Percentiles rank a stretch among this genome's conserved stretches.
phyloP scores from a whole-genome alignment of 2,113 vertebrate species.

The Anarhynchus alexandrinus region DNA sequence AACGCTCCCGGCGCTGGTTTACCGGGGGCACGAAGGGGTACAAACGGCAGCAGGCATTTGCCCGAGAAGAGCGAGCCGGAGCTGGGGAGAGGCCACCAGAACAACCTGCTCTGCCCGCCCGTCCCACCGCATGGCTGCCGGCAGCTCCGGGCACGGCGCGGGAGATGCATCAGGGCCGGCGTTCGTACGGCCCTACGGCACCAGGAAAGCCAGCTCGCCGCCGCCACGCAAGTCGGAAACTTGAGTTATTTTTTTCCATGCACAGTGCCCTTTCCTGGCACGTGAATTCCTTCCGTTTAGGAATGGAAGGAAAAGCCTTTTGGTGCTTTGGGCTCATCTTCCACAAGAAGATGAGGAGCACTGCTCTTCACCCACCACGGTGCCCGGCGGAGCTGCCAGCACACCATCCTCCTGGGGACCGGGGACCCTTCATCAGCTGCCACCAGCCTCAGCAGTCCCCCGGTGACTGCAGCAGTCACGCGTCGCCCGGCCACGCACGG shows the following conservation, averaged over 20 bases:
- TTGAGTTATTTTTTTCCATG: background rate
- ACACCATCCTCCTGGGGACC: background rate
- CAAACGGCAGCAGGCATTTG: background rate
- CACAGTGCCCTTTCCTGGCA: background rate
- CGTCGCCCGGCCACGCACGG: background rate
- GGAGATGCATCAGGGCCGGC: fast-evolving
- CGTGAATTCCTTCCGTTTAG: background rate
- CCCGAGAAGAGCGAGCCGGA: background rate
- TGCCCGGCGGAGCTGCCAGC: background rate
- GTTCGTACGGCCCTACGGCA: fast-evolving
- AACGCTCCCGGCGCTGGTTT: background rate
- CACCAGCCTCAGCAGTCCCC: background rate
- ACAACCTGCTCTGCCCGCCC: no score
- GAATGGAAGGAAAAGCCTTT: background rate
- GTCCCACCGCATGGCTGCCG: no score
- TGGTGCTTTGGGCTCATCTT: background rate
- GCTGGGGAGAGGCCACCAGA: background rate
- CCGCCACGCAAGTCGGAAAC: background rate
- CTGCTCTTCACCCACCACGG: background rate
- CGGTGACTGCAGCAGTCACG: background rate
- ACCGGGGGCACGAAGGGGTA: background rate
- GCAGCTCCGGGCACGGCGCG: fast-evolving
- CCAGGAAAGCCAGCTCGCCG: background rate
- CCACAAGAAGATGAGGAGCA: no score
- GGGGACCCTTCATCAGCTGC: background rate